Percentiles rank a stretch among this genome's conserved stretches.
These are phyloP conservation scores for Cryptomyrus ogoouensis DNA, from an alignment of 2,113 vertebrate genomes.

Conservation along the genomic window DNA sequence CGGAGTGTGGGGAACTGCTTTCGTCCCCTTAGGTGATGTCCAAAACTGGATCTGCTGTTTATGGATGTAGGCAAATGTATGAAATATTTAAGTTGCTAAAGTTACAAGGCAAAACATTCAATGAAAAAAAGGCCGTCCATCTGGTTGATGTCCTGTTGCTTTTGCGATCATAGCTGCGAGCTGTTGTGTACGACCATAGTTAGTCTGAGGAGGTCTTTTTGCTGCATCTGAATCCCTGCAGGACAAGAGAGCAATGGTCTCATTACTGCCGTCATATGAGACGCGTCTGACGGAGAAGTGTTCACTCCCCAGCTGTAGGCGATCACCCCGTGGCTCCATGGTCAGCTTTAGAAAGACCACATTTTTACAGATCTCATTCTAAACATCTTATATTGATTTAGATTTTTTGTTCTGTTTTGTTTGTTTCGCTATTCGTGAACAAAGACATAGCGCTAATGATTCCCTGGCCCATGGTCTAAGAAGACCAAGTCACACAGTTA, in stretches of 20 bases:
- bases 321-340: not conserved
- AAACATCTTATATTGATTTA: slow-evolving; percentile 27
- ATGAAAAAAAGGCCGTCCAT: not conserved
- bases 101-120: not conserved
- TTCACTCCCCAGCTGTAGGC: not conserved
- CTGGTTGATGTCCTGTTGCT: not conserved
- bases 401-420: slow-evolving; percentile 8
- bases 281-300: no score
- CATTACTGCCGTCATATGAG: not conserved
- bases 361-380: slow-evolving; percentile 14
- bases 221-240: not conserved
- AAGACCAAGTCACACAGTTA: slow-evolving; percentile 15
- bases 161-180: not conserved
- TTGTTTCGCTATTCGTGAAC: slow-evolving; percentile 14
- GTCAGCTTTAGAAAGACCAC: not conserved
- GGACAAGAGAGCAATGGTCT: not conserved
- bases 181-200: not conserved
- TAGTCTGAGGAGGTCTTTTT: not conserved
- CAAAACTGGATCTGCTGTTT: not conserved
- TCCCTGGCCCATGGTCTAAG: not conserved
- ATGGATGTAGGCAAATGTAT: not conserved
- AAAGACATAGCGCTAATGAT: not conserved
- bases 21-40: not conserved
- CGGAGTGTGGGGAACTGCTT: not conserved
- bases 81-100: not conserved